Percentiles rank a stretch among this genome's conserved stretches.
Evolutionary conservation across 2,113 vertebrate species (phyloP).

Genomic region (Saimiri boliviensis): DNA sequence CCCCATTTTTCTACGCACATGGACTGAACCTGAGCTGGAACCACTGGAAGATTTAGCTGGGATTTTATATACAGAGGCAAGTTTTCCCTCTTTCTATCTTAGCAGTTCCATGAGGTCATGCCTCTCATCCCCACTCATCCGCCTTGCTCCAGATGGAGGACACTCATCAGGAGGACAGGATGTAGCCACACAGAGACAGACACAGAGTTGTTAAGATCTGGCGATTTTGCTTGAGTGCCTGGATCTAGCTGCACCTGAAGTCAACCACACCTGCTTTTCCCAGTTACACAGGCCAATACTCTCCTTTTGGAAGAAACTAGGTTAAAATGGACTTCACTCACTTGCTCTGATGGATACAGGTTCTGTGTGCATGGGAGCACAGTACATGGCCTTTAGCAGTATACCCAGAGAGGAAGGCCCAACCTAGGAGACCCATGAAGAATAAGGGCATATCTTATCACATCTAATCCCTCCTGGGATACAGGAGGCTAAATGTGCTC

Average conservation of each 20-base stretch:
- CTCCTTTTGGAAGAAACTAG: background rate
- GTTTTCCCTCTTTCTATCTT: background rate
- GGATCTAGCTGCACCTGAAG: background rate
- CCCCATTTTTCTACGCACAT: background rate
- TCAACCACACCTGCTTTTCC: background rate
- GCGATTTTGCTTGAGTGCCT: background rate
- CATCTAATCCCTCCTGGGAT: background rate
- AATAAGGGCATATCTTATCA: background rate
- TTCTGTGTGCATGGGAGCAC: background rate
- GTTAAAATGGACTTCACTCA: background rate
- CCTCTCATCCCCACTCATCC: background rate
- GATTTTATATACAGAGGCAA: background rate
- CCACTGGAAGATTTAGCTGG: background rate
- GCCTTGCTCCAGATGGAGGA: too few relatives aligned
- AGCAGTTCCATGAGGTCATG: background rate
- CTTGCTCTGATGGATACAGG: background rate
- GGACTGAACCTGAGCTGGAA: background rate
- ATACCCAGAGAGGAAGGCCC: background rate
- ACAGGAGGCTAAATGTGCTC: background rate
- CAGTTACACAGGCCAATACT: background rate
- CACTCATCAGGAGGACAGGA: background rate
- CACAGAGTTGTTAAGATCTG: background rate
- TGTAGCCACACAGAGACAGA: background rate
- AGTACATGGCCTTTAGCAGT: background rate
- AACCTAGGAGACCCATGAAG: background rate